A percentile compares a stretch with the other conserved stretches of the same genome.
Conservation (phyloP, 2,888 invertebrate species). For the Flexamia atlantica region DNA sequence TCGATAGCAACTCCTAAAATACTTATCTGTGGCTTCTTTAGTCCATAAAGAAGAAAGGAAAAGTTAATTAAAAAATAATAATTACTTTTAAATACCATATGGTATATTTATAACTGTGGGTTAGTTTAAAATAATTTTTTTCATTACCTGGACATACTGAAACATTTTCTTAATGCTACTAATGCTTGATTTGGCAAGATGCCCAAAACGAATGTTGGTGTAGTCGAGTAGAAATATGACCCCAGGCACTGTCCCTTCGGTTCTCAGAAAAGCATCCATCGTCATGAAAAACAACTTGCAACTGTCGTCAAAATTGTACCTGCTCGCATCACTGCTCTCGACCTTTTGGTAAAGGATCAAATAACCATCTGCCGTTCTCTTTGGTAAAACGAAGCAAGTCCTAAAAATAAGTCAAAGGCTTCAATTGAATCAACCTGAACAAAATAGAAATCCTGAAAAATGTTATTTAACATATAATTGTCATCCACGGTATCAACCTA, state of each 20-base stretch:
- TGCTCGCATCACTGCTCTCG: conserved; percentile 80
- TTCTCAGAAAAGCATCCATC: conserved; percentile 82
- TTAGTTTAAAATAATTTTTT: no score
- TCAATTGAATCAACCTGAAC: no score
- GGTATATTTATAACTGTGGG: no score
- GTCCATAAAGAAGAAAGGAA: no score
- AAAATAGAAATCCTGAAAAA: no score
- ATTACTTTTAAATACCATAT: no score
- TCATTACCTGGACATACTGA: conserved; percentile 81
- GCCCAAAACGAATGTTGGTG: conserved; percentile 82
- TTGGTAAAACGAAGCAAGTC: conserved; percentile 74
- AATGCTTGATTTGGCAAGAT: conserved; percentile 81
- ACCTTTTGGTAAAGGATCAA: conserved; percentile 80
- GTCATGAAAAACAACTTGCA: conserved; percentile 81
- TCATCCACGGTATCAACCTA: no score
- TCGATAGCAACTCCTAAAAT: no score
- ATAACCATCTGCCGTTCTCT: conserved; percentile 80
- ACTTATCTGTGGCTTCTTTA: no score
- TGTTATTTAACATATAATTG: no score
- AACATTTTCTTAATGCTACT: conserved; percentile 82
- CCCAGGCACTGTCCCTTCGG: conserved; percentile 78
- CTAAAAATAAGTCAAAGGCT: conserved; percentile 62
- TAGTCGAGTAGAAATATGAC: conserved; percentile 84
- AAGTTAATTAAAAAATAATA: no score
- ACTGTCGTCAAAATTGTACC: conserved; percentile 81